Evolutionary conservation across 2,113 vertebrate genomes (phyloP), one percentile per base, ranked within the genome.

Genomic region (Hemibagrus wyckioides): DNA sequence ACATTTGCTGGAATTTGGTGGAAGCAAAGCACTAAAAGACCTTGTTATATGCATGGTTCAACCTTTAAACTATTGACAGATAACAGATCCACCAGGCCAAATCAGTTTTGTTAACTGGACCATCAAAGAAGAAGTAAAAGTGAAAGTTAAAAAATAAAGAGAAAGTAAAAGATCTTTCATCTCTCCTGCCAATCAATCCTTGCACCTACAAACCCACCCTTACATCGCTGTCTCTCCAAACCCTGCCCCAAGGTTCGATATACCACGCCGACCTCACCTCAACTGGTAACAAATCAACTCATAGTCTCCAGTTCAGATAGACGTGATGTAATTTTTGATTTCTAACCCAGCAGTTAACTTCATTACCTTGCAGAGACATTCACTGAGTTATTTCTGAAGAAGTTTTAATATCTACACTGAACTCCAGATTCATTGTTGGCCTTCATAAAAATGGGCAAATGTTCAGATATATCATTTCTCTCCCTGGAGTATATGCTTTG

Each of bases 341-440:
- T 81, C 79, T 54, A 41, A 81, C 52, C 54, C 59, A 41, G 79
- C 54, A 23, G 79, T 81, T 59, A 81, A 81, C 54, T 41, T 39
- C 54, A 81, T 59, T 81, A 41, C 33, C n/a, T 39, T 81, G 23
- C 54, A 14, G 54, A 81, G 79, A 81, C 79, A 81, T 41, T n/a
- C 79, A 59, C 1, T 81, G 56, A 80, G 4, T 57, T 80, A 59
- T 81, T 41, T 81, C 79, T 59, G 19, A 81, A 59, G 36, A 81
- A 59, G 54, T 81, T 80, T 57, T 57, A 80, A 56, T 80, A 80
- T 57, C 79, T 81, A 39, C 56, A 56, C 7, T 33, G 30, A 80
- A 56, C 48, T 79, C 77, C 77, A 81, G 79, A 81, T 28, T 81
- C 79, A 81, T 81, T 59, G 79, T 59, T 81, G 56, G 33, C 79